Evolutionary conservation across 2,113 vertebrate genomes (phyloP), one percentile per base, ranked within the genome.

Genomic region (Epinephelus lanceolatus): DNA sequence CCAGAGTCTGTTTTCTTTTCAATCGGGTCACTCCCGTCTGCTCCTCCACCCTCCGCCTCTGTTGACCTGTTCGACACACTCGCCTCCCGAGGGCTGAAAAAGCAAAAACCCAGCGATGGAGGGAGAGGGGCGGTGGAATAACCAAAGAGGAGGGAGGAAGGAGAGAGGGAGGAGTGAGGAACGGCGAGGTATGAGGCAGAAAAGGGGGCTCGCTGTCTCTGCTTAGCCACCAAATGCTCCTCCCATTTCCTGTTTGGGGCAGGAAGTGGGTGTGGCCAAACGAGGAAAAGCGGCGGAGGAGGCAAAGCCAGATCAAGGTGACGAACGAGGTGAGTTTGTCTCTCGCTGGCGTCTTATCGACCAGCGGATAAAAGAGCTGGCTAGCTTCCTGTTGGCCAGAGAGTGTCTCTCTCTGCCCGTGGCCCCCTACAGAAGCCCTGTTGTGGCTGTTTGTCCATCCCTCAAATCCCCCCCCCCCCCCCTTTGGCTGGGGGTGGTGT

Each of bases 141-240:
- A 87, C 83, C 78, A 84, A 86, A 86, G 77, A 85, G 59, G 80
- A 86, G 79, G 86, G 84, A 86, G 84, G 85, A 89, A 81, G 81
- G 87, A 85, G 49, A 70, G 73, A 87, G 80, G 76, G 76, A 89
- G 84, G 77, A 86, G 75, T 66, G 86, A 87, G 86, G 90, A 86
- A 84, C 57, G 56, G 77, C 71, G 87, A 92, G 92, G 89, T 91
- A 92, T 82, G 88, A 93, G 86, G 89, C 86, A 91, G 86, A 90
- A 84, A 88, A 81, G 13, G 45, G 66, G 76, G 77, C 76, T 81
- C 10, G 81, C 86, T 87, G 86, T 88, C 72, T 86, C 86, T 89
- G 86, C 68, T 85, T 84, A 80, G 81, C 86, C 88, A 83, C 81
- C 83, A 65, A 76, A 83, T 62, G 76, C 88, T 85, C 79, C 75